A percentile compares a stretch with the other conserved stretches of the same genome.
Conservation (phyloP, 2,797 vertebrate genomes). For the Tamandua tetradactyla region DNA sequence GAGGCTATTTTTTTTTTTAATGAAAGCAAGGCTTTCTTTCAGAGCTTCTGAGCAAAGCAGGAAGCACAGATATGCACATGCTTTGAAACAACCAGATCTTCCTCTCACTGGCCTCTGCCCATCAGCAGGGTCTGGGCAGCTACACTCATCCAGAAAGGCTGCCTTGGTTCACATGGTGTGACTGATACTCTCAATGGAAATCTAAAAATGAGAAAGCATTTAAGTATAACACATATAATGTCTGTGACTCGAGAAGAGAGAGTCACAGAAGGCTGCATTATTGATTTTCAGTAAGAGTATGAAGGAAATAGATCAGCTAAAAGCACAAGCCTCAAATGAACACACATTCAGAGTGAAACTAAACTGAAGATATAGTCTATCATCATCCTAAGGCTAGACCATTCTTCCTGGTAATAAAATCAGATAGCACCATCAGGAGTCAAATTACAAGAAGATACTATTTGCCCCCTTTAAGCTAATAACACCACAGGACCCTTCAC, state of each 20-base stretch:
- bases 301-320: constrained; percentile 41
- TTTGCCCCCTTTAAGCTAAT: not conserved
- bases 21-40: not conserved
- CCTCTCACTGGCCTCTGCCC: not conserved
- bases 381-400: constrained; percentile 2
- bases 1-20: not conserved
- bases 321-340: constrained; percentile 46
- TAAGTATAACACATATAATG: not conserved
- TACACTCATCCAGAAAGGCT: not conserved
- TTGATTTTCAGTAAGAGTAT: constrained; percentile 62
- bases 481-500: not conserved
- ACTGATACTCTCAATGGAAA: not conserved
- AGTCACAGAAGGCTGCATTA: constrained; percentile 14
- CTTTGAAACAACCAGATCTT: not conserved
- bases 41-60: not conserved
- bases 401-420: not conserved
- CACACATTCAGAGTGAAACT: constrained; percentile 9
- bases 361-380: constrained; percentile 41
- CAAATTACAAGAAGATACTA: not conserved
- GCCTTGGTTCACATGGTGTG: not conserved
- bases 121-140: not conserved
- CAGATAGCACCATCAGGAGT: not conserved
- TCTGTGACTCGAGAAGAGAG: not conserved
- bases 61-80: not conserved
- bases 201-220: not conserved